Base-by-base conservation (phyloP, 1,140 invertebrate genomes). In the Ips typographus region DNA sequence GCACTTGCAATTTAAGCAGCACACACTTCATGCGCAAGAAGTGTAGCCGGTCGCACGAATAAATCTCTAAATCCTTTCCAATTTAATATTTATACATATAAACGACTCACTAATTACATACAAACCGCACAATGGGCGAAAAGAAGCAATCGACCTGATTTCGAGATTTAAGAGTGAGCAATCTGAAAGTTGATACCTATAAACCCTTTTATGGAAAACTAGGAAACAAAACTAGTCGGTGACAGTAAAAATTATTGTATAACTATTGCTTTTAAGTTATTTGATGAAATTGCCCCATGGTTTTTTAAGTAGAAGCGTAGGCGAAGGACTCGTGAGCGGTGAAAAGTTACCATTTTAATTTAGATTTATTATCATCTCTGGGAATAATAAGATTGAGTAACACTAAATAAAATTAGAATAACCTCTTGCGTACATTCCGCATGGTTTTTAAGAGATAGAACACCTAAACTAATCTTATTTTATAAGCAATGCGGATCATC, bases 231-330 rank as follows among this genome's bases (percentile, higher is more conserved):
- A 38, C 55, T 39, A 66, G 53, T 40, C 51, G 49, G 55, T 66
- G 64, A 66, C 64, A 66, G 53, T 66, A 66, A 57, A 66, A 66
- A 58, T 55, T 43, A 66, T 66, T 66, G 55, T 66, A 58, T 66
- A 66, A 66, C 64, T 66, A 42, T 42, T 43, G 6, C 36, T 58
- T 66, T 66, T 66, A 66, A 66, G 58, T 66, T 58, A 66, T 58
- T 66, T 66, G 55, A 58, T 66, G 64, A 66, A 66, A 58, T 66
- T 66, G 64, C 52, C 52, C 44, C 44, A 40, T 22, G 22, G 22
- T 40, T 66, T 66, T 66, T 66, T 59, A 59, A 49, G 44, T 22
- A 49, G 2, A 49, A 49, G 51, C 5, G 51, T 55, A 22, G n/a
- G 44, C 40, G 40, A 4, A 1, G 39, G 41, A 40, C 44, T 8